These are phyloP conservation scores for Notiomystis cincta DNA, from an alignment of 2,113 vertebrate genomes.

Conservation along the genomic window DNA sequence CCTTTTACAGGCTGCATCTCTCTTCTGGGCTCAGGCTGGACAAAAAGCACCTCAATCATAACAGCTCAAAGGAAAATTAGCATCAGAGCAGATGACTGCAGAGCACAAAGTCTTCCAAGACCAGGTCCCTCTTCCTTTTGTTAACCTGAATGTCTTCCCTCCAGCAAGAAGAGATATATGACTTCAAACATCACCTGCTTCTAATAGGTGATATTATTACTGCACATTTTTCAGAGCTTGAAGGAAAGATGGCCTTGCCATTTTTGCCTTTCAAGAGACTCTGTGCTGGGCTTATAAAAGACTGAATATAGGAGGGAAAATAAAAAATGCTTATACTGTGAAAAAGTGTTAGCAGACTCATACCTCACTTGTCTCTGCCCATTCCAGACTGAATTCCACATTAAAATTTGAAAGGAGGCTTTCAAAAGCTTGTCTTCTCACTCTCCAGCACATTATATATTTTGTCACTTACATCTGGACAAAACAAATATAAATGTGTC, in stretches of 20 bases:
- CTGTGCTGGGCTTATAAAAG: background rate
- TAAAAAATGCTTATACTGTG: background rate
- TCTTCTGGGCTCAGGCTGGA: background rate
- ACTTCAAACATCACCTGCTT: background rate
- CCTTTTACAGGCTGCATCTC: background rate
- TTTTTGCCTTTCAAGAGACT: background rate
- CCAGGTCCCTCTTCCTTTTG: background rate
- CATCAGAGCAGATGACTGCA: background rate
- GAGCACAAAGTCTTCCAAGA: background rate
- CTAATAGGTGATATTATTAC: background rate
- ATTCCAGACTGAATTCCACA: background rate
- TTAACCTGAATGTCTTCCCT: background rate
- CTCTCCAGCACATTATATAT: background rate
- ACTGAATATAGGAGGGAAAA: background rate
- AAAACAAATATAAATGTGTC: background rate
- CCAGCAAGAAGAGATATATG: background rate
- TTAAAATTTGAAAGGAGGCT: background rate
- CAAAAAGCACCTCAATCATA: background rate
- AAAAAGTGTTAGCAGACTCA: background rate
- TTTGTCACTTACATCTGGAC: background rate
- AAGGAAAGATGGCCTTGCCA: background rate
- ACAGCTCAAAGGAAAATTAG: background rate
- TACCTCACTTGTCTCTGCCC: background rate
- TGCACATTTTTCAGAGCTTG: background rate
- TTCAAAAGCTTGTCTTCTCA: background rate